Base-by-base conservation (phyloP, 2,888 invertebrate species). In the Nomada goodeniana region DNA sequence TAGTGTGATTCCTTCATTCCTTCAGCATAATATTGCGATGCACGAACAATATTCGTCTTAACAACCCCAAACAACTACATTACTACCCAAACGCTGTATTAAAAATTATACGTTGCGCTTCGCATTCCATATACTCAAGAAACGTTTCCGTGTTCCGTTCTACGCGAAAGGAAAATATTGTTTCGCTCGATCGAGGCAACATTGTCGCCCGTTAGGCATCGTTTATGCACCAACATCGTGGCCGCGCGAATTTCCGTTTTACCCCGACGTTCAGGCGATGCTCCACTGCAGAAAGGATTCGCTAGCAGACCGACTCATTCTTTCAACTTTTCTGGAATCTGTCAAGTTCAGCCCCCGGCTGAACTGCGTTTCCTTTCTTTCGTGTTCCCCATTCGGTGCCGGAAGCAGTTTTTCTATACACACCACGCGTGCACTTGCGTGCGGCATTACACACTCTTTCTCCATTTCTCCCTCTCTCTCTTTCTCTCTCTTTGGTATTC, bases 291-390 rank as follows among this genome's bases (percentile, higher is more conserved):
- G 76, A 83, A 87, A 72, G 84, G 87, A 83, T 86, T 88, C 84
- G 76, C 83, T 80, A 82, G 80, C 82, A 73, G 81, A 75, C 84
- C 85, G 87, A 84, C 85, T 85, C 89, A 89, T 90, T 90, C 89
- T 89, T 80, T 86, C 89, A 90, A 90, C 90, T 90, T 90, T 90
- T 88, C 90, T 86, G 87, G 85, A 89, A 90, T 88, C 90, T 90
- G 90, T 90, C 90, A 90, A 89, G 87, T 88, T 90, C 90, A 90
- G 89, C 88, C 90, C 88, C 80, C 85, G 87, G 84, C 86, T 86
- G 88, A 88, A 87, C 86, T 84, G 81, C 85, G 87, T 87, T 88
- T 87, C 82, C 86, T 86, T 82, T 86, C 86, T 84, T 81, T 86
- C 59, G 65, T 74, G 50, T 55, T 69, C 77, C 67, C 65, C 68